Conservation (phyloP, 1,140 invertebrate species). For the Xylocopa sonorina region DNA sequence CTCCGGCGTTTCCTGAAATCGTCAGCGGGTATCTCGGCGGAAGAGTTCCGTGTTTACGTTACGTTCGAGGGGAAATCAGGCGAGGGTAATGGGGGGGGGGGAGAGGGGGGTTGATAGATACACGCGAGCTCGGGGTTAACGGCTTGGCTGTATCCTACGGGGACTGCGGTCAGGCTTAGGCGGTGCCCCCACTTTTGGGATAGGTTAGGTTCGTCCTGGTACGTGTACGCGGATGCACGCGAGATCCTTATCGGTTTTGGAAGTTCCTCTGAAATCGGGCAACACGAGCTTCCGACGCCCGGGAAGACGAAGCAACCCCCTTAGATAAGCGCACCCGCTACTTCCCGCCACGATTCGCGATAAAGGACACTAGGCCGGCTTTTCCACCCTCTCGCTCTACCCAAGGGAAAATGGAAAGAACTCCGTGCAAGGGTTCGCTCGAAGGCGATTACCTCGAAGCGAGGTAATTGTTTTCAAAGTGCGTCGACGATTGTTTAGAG, state of each 20-base stretch:
- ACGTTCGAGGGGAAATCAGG: constrained; percentile 5
- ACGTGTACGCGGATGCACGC: constrained; percentile 37
- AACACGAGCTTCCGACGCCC: not conserved
- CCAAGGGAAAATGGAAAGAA: not conserved
- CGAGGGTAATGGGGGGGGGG: too few species aligned
- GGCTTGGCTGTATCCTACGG: not conserved
- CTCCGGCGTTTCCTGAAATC: not conserved
- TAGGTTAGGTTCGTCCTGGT: constrained; percentile 48
- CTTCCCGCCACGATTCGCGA: not conserved
- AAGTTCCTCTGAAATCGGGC: constrained; percentile 19
- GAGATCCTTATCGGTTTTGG: constrained; percentile 49
- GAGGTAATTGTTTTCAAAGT: not conserved
- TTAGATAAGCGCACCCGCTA: not conserved
- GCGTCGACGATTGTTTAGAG: not conserved
- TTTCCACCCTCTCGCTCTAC: not conserved
- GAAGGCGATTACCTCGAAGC: not conserved
- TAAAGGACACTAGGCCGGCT: not conserved
- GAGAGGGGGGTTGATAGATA: constrained; percentile 9
- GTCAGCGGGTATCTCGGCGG: too few species aligned
- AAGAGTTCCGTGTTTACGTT: constrained; percentile 28
- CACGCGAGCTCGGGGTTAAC: not conserved
- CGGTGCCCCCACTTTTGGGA: constrained; percentile 51
- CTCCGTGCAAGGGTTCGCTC: too few species aligned
- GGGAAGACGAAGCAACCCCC: not conserved
- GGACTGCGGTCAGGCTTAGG: constrained; percentile 43